Base-by-base conservation (phyloP, 2,797 vertebrate species). In the Epinephelus awoara region DNA sequence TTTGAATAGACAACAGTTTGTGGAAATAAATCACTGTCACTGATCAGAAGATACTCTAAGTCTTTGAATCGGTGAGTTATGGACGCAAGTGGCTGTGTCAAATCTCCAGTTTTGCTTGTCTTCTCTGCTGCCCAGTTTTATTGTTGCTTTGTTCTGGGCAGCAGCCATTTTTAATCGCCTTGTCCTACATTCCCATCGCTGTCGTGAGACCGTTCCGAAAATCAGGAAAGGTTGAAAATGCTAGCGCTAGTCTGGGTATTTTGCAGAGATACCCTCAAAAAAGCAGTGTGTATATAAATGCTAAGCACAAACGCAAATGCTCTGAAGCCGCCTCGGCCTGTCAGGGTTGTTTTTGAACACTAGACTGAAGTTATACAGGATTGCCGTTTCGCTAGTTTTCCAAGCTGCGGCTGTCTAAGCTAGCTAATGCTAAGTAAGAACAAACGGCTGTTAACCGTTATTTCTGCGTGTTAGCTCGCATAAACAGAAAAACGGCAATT, bases 81-180 rank as follows among this genome's bases (percentile, higher is more conserved):
- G 54, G 44, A 44, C 9, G 44, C 47, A 14, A 46, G 6, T 58
- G 18, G 14, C 2, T 25, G 44, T 13, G 19, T 27, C 0, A 78
- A 68, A 73, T 51, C 6, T 42, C 15, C 21, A 2, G 13, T 83
- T 85, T 85, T 75, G 56, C 49, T 38, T 17, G 58, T 84, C 74
- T 89, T 84, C 65, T 73, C 68, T 25, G 75, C 87, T 92, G 86
- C 86, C 84, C 82, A 63, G 88, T 92, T 94, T 94, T 94, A 93
- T 94, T 94, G 93, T 95, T 91, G 96, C 95, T 96, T 96, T 96
- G 96, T 96, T 96, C 95, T 94, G 93, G 83, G 93, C 89, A 93
- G 95, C 94, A 91, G 96, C 96, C 96, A 96, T 96, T 93, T 96
- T 96, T 95, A 96, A 96, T 95, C 94, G 94, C 87, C 91, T 93